phyloP scores from a whole-genome alignment of 2,113 vertebrate genomes.

The Phylloscopus trochiloides region DNA sequence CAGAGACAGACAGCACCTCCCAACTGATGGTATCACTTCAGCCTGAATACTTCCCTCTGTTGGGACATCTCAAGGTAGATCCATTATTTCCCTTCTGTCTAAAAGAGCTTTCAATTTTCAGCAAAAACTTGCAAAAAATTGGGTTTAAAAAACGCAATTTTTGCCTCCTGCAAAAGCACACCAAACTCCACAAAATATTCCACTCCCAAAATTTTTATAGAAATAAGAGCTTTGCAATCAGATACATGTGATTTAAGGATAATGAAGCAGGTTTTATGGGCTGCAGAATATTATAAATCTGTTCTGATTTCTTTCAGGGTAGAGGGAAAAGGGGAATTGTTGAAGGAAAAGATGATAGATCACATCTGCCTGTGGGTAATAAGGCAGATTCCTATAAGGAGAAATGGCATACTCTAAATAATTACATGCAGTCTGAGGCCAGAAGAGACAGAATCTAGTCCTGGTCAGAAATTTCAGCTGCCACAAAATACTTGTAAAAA shows the following conservation, averaged over 20 bases:
- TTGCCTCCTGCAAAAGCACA: neutral
- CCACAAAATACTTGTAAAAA: neutral
- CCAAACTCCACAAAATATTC: neutral
- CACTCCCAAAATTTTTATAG: neutral
- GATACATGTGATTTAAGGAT: neutral
- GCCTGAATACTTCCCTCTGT: neutral
- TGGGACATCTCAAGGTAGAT: neutral
- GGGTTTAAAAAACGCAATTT: neutral
- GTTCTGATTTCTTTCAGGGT: neutral
- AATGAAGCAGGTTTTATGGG: neutral
- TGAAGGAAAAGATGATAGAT: constrained; percentile 13
- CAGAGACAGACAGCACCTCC: too few species aligned
- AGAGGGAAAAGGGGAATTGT: neutral
- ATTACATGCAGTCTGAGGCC: neutral
- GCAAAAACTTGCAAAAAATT: neutral
- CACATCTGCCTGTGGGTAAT: constrained; percentile 2
- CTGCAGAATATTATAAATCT: constrained; percentile 15
- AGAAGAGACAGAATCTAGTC: neutral
- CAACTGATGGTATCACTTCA: neutral
- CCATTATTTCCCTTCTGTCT: neutral
- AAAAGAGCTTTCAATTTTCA: neutral
- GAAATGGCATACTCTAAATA: neutral
- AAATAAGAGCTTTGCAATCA: neutral
- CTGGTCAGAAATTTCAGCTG: neutral
- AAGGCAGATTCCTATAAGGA: neutral